Conservation (phyloP, 2,797 vertebrate species). For the Rallus crepitans region DNA sequence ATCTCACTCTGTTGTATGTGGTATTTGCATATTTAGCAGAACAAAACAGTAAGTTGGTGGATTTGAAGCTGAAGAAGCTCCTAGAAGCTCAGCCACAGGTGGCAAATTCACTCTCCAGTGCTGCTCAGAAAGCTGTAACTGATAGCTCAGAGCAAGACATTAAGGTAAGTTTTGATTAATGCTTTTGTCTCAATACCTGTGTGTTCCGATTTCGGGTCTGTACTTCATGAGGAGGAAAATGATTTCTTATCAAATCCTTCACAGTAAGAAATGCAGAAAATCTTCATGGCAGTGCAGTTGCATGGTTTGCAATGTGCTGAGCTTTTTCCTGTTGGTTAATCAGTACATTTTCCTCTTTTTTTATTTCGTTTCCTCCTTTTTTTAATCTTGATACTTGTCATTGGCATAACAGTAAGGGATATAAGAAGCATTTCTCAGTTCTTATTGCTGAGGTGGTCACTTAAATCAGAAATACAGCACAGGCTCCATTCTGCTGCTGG, state of each 20-base stretch:
- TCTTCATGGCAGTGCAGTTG: neutral
- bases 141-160: slow-evolving; percentile 82
- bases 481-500: neutral
- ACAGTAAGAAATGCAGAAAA: neutral
- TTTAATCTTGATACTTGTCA: neutral
- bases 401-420: neutral
- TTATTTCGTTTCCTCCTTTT: neutral
- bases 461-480: neutral
- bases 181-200: slow-evolving; percentile 47
- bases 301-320: neutral
- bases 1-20: slow-evolving; percentile 69
- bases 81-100: slow-evolving; percentile 88
- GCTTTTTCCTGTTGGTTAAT: neutral
- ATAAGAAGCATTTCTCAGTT: neutral
- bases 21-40: slow-evolving; percentile 84
- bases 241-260: slow-evolving; percentile 46
- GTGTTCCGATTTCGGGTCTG: neutral
- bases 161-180: slow-evolving; percentile 80
- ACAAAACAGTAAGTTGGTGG: slow-evolving; percentile 89
- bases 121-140: slow-evolving; percentile 83
- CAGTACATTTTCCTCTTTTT: neutral
- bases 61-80: slow-evolving; percentile 93
- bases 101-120: slow-evolving; percentile 84
- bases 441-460: neutral
- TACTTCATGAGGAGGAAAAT: slow-evolving; percentile 53